Evolutionary conservation across 2,888 invertebrate genomes (phyloP), one percentile per base, ranked within the genome.

Genomic region (Platycheirus albimanus): DNA sequence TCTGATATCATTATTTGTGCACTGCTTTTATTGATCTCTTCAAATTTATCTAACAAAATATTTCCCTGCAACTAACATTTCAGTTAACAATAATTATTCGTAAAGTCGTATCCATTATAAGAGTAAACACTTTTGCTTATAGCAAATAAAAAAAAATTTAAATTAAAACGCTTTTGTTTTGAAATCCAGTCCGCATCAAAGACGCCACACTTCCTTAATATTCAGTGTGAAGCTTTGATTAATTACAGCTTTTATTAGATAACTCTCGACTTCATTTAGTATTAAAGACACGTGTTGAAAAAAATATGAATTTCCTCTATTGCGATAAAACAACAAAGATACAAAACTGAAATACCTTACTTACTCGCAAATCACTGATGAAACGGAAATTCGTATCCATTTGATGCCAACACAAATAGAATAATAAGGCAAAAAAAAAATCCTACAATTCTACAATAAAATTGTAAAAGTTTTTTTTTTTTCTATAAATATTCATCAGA

Each of bases 401-500:
- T 33, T 33, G 1, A 8, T 33, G 30, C 5, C 30, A 33, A 33
- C 5, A 33, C 8, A 33, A 33, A 33, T 8, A 33, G 1, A 33
- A 7, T 33, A 33, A 24, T 24, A 5, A 24, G 13, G n/a, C n/a
- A n/a, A 38, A 45, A n/a, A 19, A 30, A 36, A 54, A 30, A 30
- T 30, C 11, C 15, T 20, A 3, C 8, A 56, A 8, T 24, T n/a
- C n/a, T 28, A 30, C 36, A 58, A 41, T 38, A 63, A 47, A 56
- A n/a, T 33, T 41, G n/a, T 56, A 56, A 61, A 38, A 33, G 5
- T 45, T 13, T 28, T 54, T n/a, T 56, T 2, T 19, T 13, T 7
- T 13, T 11, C 20, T 17, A 78, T 72, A 72, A 72, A 67, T 78
- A 78, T 78, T 78, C 72, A 78, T 61, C 52, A 66, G 61, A 47